phyloP scores from a whole-genome alignment of 2,888 invertebrate genomes.

The Himalopsyche japonica region DNA sequence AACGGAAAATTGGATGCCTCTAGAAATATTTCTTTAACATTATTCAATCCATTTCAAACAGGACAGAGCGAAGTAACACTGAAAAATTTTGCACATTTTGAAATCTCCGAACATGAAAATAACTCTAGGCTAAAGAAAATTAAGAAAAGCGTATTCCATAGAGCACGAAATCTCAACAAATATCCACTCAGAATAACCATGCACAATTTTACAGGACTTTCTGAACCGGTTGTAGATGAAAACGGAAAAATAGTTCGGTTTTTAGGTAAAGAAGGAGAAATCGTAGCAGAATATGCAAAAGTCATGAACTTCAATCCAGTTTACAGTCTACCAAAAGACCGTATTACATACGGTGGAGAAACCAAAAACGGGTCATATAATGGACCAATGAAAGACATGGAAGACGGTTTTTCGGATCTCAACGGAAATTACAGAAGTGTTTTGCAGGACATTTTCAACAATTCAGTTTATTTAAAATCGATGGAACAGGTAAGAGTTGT shows the following conservation, averaged over 20 bases:
- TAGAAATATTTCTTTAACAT: neutral
- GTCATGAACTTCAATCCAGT: slow-evolving; percentile 30
- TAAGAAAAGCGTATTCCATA: neutral
- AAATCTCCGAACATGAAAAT: neutral
- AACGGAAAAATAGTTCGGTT: slow-evolving; percentile 13
- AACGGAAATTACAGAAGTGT: slow-evolving; percentile 25
- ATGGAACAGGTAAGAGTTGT: slow-evolving; percentile 12
- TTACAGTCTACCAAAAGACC: slow-evolving; percentile 21
- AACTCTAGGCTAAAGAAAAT: neutral
- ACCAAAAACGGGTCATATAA: slow-evolving; percentile 7
- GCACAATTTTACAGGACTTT: slow-evolving; percentile 17
- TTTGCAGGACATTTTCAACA: neutral
- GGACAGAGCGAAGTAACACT: neutral
- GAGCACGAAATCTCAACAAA: slow-evolving; percentile 15
- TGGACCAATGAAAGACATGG: slow-evolving; percentile 18
- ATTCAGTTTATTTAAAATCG: slow-evolving; percentile 7
- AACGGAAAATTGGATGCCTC: neutral
- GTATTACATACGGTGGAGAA: slow-evolving; percentile 11
- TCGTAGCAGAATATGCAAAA: slow-evolving; percentile 21
- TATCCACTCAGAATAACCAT: slow-evolving; percentile 25
- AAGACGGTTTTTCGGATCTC: slow-evolving; percentile 24
- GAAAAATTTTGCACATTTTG: neutral
- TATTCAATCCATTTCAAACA: neutral
- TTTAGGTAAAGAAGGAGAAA: slow-evolving; percentile 23
- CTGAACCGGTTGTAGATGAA: slow-evolving; percentile 10